Evolutionary conservation across 1,140 invertebrate genomes (phyloP).

Genomic region (Choristoneura fumiferana): DNA sequence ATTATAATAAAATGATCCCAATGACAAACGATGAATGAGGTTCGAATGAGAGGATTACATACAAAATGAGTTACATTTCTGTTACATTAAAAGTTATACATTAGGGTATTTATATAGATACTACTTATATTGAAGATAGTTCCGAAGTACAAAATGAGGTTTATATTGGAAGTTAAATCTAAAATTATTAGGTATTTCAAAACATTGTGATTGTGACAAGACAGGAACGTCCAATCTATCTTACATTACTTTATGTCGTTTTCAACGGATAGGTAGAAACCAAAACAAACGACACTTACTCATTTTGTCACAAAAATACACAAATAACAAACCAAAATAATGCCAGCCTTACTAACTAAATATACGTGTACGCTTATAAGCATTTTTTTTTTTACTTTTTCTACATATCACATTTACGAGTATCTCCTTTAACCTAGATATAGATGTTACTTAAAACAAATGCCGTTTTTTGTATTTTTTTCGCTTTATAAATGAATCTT

Average conservation of each 20-base stretch:
- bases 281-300: conserved; percentile 2
- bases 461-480: conserved; percentile 50
- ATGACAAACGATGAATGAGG: not conserved
- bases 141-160: not conserved
- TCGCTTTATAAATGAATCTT: conserved; percentile 35
- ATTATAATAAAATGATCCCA: not conserved
- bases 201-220: not conserved
- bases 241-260: not conserved
- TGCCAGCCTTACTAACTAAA: conserved; percentile 50
- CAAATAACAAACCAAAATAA: conserved; percentile 19
- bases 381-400: conserved; percentile 65
- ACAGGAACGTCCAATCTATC: not conserved
- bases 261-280: not conserved
- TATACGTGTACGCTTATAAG: conserved; percentile 64
- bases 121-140: conserved; percentile 4
- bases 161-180: not conserved
- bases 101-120: not conserved
- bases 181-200: not conserved
- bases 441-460: conserved; percentile 49
- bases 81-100: not conserved
- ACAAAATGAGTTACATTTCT: conserved; percentile 10
- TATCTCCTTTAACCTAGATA: conserved; percentile 60
- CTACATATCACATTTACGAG: conserved; percentile 73
- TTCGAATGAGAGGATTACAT: not conserved
- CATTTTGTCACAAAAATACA: conserved; percentile 17